Conservation (phyloP, 2,888 invertebrate species). For the Chaetogeoica ovagalla region DNA sequence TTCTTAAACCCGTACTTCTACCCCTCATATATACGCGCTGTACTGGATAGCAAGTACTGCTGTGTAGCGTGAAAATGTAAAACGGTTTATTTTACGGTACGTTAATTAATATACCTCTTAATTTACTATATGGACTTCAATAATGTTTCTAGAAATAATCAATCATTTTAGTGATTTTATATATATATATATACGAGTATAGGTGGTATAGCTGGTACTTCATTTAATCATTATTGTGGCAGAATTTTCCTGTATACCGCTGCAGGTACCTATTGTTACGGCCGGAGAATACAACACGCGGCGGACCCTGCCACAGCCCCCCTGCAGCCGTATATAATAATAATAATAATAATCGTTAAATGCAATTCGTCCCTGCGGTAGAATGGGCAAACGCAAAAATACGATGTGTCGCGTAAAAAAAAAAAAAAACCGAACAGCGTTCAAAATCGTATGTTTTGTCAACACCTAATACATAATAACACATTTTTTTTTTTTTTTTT, state of each 20-base stretch:
- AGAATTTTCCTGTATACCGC: background rate
- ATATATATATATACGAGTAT: no score
- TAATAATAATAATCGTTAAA: background rate
- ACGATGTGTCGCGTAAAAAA: background rate
- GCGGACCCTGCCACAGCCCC: no score
- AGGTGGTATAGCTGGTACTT: background rate
- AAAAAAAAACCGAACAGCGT: background rate
- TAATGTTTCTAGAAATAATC: conserved; percentile 8
- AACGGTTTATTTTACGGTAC: no score
- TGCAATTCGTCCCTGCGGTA: background rate
- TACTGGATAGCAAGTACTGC: background rate
- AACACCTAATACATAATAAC: background rate
- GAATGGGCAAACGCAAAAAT: no score
- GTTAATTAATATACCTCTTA: background rate
- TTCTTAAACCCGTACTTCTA: no score
- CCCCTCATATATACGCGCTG: no score
- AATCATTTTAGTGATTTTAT: conserved; percentile 16
- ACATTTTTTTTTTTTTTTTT: background rate
- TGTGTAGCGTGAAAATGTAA: background rate
- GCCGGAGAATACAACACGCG: background rate
- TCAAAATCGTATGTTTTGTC: conserved; percentile 9
- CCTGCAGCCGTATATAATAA: background rate
- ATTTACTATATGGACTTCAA: background rate
- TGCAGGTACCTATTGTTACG: conserved; percentile 22
- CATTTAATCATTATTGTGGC: conserved; percentile 5